A percentile compares a stretch with the other conserved stretches of the same genome.
Evolutionary conservation across 2,797 vertebrate genomes (phyloP).

Genomic region (Danionella dracula): DNA sequence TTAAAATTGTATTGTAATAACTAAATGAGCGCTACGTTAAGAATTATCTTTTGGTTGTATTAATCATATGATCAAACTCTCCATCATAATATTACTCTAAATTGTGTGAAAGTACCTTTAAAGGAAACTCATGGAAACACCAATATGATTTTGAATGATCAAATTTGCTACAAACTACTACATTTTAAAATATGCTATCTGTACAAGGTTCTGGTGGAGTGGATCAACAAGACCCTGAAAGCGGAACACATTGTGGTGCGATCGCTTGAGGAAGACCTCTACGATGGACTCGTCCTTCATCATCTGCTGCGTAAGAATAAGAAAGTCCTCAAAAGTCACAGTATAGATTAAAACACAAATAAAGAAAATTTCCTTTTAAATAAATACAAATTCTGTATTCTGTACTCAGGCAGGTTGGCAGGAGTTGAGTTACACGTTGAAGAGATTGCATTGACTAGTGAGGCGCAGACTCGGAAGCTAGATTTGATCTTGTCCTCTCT

Average conservation of each 20-base stretch:
- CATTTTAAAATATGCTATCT: not conserved
- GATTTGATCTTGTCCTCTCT: conserved; percentile 69
- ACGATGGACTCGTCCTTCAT: conserved; percentile 90
- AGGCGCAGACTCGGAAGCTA: conserved; percentile 80
- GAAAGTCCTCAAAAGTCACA: not conserved
- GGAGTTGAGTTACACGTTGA: conserved; percentile 71
- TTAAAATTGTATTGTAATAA: no score
- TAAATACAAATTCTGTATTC: not conserved
- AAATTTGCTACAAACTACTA: no score
- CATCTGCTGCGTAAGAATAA: conserved; percentile 83
- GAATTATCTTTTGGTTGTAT: no score
- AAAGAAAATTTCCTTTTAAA: not conserved
- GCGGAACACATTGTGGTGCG: conserved; percentile 85
- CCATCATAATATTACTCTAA: no score
- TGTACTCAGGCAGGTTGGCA: conserved; percentile 67
- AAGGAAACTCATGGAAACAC: no score
- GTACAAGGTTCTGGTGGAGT: conserved; percentile 74
- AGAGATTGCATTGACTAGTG: conserved; percentile 73
- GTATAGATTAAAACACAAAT: not conserved
- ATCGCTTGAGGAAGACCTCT: conserved; percentile 87
- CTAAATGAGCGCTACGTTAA: no score
- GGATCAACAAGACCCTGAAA: conserved; percentile 84
- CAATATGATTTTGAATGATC: no score
- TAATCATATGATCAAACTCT: no score
- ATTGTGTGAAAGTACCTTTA: no score